These are phyloP conservation scores for Phalacrocorax brasilianus DNA, from an alignment of 2,113 vertebrate species.

Conservation along the genomic window DNA sequence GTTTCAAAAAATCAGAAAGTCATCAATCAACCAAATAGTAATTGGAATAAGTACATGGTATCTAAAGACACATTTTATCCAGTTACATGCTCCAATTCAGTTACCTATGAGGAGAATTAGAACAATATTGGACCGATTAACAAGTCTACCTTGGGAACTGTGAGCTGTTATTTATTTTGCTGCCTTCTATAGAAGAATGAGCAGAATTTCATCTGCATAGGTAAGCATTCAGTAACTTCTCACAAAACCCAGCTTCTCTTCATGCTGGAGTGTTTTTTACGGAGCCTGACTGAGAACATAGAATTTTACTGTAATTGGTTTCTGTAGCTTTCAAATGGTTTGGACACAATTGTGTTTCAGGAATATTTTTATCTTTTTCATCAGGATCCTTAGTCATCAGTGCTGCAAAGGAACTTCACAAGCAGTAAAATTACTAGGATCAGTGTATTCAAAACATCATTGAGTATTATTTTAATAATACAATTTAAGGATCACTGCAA, in stretches of 20 bases:
- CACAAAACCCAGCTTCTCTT: neutral
- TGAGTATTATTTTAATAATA: constrained; percentile 31
- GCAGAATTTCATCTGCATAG: constrained; percentile 71
- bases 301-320: constrained; percentile 52
- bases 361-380: constrained; percentile 3
- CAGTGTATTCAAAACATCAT: neutral
- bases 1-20: constrained; percentile 81
- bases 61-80: constrained; percentile 74
- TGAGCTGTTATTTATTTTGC: constrained; percentile 72
- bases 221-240: constrained; percentile 46
- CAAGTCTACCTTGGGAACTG: constrained; percentile 67
- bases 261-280: neutral
- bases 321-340: constrained; percentile 14
- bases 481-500: constrained; percentile 58
- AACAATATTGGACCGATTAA: constrained; percentile 74
- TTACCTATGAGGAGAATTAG: constrained; percentile 74
- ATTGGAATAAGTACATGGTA: constrained; percentile 72
- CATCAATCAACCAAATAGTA: constrained; percentile 77
- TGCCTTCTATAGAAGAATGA: constrained; percentile 59
- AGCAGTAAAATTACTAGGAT: constrained; percentile 13
- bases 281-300: constrained; percentile 1
- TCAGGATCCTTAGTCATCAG: neutral
- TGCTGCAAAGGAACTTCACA: neutral
- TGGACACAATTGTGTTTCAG: neutral
- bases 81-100: constrained; percentile 68